Base-by-base conservation (phyloP, 1,140 invertebrate species). In the Nebria ingens region DNA sequence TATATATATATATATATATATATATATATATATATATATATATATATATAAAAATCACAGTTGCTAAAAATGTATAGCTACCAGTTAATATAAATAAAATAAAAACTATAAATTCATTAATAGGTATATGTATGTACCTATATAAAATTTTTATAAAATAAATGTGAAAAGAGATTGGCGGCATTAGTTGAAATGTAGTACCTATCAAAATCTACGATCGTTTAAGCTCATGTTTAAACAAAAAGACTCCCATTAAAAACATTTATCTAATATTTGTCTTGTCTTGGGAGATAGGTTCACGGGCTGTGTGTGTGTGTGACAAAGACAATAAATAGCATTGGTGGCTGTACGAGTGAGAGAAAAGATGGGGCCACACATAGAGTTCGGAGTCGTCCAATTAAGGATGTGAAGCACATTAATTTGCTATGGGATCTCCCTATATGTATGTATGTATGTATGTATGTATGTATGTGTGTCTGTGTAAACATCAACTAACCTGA, bases 401-500 rank as follows among this genome's bases (percentile, higher is more conserved):
- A 70, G 67, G 67, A 70, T 70, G 65, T 70, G 67, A 70, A 68
- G 68, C 68, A 67, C 68, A 70, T 70, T 70, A 70, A 70, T 70
- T 70, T 70, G 65, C 65, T 59, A 61, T 17, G 42, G 17, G 17
- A 6, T 17, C 6, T 49, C 42, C 42, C 6, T 15, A 17, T 49
- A 19, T 49, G 19, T 49, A 49, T 49, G 42, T 49, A 49, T 49
- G 19, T 49, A 49, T 49, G 19, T 49, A 49, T 49, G 19, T 49
- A 49, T 49, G 19, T 49, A 6, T 49, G 19, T 49, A 49, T 49
- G 19, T 49, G 17, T 49, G 19, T 49, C 6, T 49, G 19, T 49
- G 17, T 34, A n/a, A n/a, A 34, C n/a, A 34, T n/a, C 25, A 34
- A n/a, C n/a, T n/a, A n/a, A n/a, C n/a, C n/a, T n/a, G n/a, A 29